Conservation (phyloP, 2,888 invertebrate species). For the Pyrrhosoma nymphula region DNA sequence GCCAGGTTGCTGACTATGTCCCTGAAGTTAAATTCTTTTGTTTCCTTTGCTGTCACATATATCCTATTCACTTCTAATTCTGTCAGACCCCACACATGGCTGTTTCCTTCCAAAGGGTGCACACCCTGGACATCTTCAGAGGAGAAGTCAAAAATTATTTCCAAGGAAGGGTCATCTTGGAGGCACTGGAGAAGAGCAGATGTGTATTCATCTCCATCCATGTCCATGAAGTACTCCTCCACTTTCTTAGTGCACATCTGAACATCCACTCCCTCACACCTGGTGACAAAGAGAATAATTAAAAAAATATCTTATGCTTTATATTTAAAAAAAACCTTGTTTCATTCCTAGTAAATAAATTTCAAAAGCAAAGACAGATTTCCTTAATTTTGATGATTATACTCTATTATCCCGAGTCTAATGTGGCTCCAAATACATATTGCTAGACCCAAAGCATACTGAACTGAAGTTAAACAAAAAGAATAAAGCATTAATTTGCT, state of each 20-base stretch:
- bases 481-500: no score
- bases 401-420: no score
- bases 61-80: not conserved
- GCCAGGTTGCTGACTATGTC: not conserved
- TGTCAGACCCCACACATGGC: not conserved
- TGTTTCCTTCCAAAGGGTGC: not conserved
- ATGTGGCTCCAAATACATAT: no score
- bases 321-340: no score
- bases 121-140: not conserved
- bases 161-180: not conserved
- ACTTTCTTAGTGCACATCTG: not conserved
- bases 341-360: no score
- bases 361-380: no score
- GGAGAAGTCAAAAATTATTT: slow-evolving; percentile 12
- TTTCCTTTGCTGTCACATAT: not conserved
- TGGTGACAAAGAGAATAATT: not conserved
- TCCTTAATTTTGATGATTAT: no score
- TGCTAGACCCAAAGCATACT: no score
- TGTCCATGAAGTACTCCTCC: not conserved
- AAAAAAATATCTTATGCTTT: no score
- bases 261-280: not conserved
- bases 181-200: not conserved
- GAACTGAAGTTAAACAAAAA: no score
- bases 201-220: not conserved
- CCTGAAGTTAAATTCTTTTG: not conserved